These are phyloP conservation scores for Phaonia tiefii DNA, from an alignment of 2,888 invertebrate species.

Conservation along the genomic window DNA sequence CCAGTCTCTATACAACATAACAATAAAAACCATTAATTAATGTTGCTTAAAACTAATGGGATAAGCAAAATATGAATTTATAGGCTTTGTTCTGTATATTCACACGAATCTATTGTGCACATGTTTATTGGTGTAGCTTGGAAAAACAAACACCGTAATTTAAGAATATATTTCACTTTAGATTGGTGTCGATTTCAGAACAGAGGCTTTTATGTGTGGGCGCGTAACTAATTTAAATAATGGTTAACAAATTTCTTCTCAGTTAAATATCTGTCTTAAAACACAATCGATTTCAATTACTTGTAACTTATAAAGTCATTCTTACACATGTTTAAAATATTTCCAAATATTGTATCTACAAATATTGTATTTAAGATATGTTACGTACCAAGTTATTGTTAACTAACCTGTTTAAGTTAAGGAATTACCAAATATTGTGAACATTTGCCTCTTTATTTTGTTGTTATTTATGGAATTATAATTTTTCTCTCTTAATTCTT, in stretches of 20 bases:
- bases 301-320: not conserved
- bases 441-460: not conserved
- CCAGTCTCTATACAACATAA: constrained; percentile 31
- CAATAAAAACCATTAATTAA: constrained; percentile 44
- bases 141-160: no score
- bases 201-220: not conserved
- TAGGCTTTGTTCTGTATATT: no score
- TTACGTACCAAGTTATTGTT: constrained; percentile 20
- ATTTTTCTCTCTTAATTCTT: constrained; percentile 27
- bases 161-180: no score
- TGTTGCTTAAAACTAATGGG: constrained; percentile 37
- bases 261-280: not conserved
- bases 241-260: not conserved
- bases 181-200: no score
- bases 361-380: constrained; percentile 10
- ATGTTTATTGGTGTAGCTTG: no score
- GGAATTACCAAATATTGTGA: not conserved
- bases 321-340: constrained; percentile 11
- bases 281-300: not conserved
- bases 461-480: constrained; percentile 3
- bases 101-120: no score
- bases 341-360: not conserved
- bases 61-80: not conserved
- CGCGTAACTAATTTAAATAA: not conserved
- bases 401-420: constrained; percentile 8